Base-by-base conservation (phyloP, 2,888 invertebrate species). In the Agrotis ipsilon region DNA sequence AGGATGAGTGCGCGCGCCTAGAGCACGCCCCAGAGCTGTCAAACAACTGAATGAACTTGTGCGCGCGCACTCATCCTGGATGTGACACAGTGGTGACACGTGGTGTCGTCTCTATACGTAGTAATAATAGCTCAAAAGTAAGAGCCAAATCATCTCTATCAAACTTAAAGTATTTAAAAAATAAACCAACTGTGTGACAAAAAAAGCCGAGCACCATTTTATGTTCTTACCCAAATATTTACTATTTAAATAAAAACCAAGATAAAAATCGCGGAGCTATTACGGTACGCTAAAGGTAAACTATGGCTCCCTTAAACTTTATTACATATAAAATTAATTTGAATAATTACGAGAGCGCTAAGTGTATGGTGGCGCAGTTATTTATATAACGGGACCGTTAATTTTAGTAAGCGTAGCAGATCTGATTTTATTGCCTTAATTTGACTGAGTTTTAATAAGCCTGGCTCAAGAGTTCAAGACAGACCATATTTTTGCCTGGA, bases 361-460 rank as follows among this genome's bases (percentile, higher is more conserved):
- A 87, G 80, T 85, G 81, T 75, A 74, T 65, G 66, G 61, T 58
- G 64, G 58, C 68, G 79, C 83, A 82, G 75, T 83, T 86, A 83
- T 76, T 80, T 82, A 83, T 80, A 85, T 86, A 88, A 89, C 85
- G 83, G 86, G 65, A 83, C 81, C 78, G 82, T 84, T 87, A 82
- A 81, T 80, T 71, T 78, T 73, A 58, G 62, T 63, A 80, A 75
- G 77, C 82, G 67, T 84, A 85, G 84, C 85, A 84, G 85, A 86
- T 88, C 87, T 83, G 84, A 90, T 89, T 89, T 89, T 82, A 89
- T 81, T 75, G 73, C 76, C 67, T 82, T 80, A 72, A 84, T 87
- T 83, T 85, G 75, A 81, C 68, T 82, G 72, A 78, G 81, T 80
- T 82, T 80, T 68, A 69, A 77, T 69, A 67, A 39, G 13, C 19